These are phyloP conservation scores for Papilio polyxenes DNA, from an alignment of 1,140 invertebrate species.

Conservation along the genomic window DNA sequence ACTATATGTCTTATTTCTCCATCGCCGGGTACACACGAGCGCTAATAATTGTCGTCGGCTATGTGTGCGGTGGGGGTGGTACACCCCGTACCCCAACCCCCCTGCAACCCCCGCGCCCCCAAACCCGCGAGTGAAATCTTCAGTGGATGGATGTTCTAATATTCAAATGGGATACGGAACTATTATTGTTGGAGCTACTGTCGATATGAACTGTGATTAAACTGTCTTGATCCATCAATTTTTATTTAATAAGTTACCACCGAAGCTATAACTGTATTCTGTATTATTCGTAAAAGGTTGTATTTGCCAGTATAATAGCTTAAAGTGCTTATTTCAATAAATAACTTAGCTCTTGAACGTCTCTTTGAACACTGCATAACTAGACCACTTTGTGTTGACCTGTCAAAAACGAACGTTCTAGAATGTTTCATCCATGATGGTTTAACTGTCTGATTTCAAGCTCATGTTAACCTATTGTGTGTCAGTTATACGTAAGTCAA, in stretches of 20 bases:
- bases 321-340: background rate
- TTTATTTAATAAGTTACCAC: slow-evolving; percentile 39
- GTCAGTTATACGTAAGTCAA: background rate
- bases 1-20: slow-evolving; percentile 21
- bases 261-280: slow-evolving; percentile 7
- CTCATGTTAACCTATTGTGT: slow-evolving; percentile 2
- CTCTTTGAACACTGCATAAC: slow-evolving; percentile 1
- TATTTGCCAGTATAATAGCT: background rate
- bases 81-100: slow-evolving; percentile 27
- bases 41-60: slow-evolving; percentile 49
- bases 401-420: background rate
- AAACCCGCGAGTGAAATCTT: slow-evolving; percentile 67
- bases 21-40: slow-evolving; percentile 40
- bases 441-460: background rate
- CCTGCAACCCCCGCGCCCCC: background rate
- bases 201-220: slow-evolving; percentile 64
- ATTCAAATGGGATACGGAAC: slow-evolving; percentile 81
- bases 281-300: background rate
- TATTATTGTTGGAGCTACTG: slow-evolving; percentile 80
- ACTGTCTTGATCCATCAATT: slow-evolving; percentile 58
- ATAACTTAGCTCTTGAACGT: background rate
- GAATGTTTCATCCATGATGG: background rate
- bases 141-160: slow-evolving; percentile 78
- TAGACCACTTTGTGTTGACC: background rate
- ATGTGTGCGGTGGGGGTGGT: slow-evolving; percentile 54